Percentiles rank a stretch among this genome's conserved stretches.
These are phyloP conservation scores for Rhaphigaster nebulosa DNA, from an alignment of 2,888 invertebrate genomes.

Conservation along the genomic window DNA sequence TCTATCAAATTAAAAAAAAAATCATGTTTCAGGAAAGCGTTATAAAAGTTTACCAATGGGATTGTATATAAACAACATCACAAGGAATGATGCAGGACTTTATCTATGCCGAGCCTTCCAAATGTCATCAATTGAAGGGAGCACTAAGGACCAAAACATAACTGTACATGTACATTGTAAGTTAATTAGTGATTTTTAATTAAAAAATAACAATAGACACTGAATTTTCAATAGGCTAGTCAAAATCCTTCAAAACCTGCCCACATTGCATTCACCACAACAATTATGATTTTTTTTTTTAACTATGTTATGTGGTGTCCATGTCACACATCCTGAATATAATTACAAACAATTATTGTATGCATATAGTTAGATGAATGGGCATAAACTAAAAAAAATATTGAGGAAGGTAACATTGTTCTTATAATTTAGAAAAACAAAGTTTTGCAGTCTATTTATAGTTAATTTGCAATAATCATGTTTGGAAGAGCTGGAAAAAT, in stretches of 20 bases:
- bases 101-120: conserved; percentile 75
- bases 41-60: conserved; percentile 71
- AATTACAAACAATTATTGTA: background rate
- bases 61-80: conserved; percentile 73
- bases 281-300: background rate
- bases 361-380: background rate
- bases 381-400: background rate
- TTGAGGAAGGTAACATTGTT: background rate
- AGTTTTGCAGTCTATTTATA: background rate
- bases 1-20: background rate
- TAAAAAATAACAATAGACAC: background rate
- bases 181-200: conserved; percentile 67
- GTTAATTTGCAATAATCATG: too few species aligned
- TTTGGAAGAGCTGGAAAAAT: too few species aligned
- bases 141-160: conserved; percentile 68
- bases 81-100: conserved; percentile 72
- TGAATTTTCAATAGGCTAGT: background rate
- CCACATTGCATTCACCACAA: background rate
- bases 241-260: background rate
- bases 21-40: conserved; percentile 58
- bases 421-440: background rate
- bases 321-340: background rate
- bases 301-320: background rate
- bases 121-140: conserved; percentile 70
- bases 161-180: conserved; percentile 75